Evolutionary conservation across 2,888 invertebrate genomes (phyloP).

Genomic region (Carterocephalus palaemon): DNA sequence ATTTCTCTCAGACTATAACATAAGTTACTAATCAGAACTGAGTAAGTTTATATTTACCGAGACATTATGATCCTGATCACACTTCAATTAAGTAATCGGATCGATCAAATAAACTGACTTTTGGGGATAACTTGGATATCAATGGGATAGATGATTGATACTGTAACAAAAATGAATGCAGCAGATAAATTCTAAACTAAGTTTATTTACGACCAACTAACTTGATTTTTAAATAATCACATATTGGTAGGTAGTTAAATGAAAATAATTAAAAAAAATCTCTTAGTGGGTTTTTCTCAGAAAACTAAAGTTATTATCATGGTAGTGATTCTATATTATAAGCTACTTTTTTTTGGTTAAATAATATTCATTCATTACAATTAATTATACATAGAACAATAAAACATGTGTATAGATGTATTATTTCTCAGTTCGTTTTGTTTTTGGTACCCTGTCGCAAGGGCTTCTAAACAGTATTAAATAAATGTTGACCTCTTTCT

Average conservation of each 20-base stretch:
- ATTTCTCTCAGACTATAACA: conserved; percentile 29
- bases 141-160: too few relatives aligned
- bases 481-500: too few relatives aligned
- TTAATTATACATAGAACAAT: conserved; percentile 8
- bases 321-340: conserved; percentile 5
- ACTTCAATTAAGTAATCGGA: too few relatives aligned
- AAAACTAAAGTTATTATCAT: conserved; percentile 5
- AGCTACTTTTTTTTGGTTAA: conserved; percentile 10
- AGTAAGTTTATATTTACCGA: conserved; percentile 43
- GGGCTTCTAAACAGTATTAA: conserved; percentile 14
- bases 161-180: too few relatives aligned
- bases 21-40: conserved; percentile 51
- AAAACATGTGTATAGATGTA: conserved; percentile 7
- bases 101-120: too few relatives aligned
- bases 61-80: conserved; percentile 2
- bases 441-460: conserved; percentile 19
- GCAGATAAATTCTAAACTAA: too few relatives aligned
- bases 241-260: too few relatives aligned
- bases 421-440: conserved; percentile 13
- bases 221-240: too few relatives aligned
- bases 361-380: conserved; percentile 7
- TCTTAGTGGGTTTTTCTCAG: too few relatives aligned
- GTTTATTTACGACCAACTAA: too few relatives aligned
- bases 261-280: too few relatives aligned
- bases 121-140: too few relatives aligned